Base-by-base conservation (phyloP, 2,888 invertebrate species). In the Erannis defoliaria region DNA sequence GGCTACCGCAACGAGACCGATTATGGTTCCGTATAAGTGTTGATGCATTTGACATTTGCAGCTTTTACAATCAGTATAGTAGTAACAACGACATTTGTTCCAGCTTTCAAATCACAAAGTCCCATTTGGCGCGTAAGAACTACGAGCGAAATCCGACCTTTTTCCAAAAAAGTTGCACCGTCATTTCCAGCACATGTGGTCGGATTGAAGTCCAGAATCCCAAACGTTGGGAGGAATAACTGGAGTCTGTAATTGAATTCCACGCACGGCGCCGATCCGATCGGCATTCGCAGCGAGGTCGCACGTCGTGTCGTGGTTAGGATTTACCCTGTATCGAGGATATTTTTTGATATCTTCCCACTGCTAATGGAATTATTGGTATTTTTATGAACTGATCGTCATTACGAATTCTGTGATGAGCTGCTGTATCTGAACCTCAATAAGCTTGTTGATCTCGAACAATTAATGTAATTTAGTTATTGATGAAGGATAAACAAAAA, bases 201-300 rank as follows among this genome's bases (percentile, higher is more conserved):
- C 53, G 59, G 67, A 64, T 56, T 66, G 46, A 40, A 64, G 61
- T 64, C 62, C 64, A 73, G 80, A 78, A 75, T 80, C 80, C 79
- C 74, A 79, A 81, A 80, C 77, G 69, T 70, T 68, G 76, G 71
- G 79, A 76, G 76, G 71, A 79, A 76, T 77, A 80, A 77, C 77
- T 75, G 78, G 73, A 78, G 80, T 76, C 70, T 71, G 76, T 90
- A 90, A 90, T 88, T 85, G 88, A 88, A 91, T 91, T 88, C 87
- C 80, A 74, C 77, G 80, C 84, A 85, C 80, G 82, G 74, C 69
- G 68, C 74, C 77, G 77, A 48, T 61, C 50, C 29, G 51, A 43
- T 33, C 73, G 80, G 73, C 73, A 84, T 85, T 76, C 79, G 62
- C 56, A 68, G 76, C 83, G 80, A 73, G 79, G 76, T 74, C 72